Evolutionary conservation across 2,113 vertebrate genomes (phyloP), one percentile per base, ranked within the genome.

Genomic region (Zingel zingel): DNA sequence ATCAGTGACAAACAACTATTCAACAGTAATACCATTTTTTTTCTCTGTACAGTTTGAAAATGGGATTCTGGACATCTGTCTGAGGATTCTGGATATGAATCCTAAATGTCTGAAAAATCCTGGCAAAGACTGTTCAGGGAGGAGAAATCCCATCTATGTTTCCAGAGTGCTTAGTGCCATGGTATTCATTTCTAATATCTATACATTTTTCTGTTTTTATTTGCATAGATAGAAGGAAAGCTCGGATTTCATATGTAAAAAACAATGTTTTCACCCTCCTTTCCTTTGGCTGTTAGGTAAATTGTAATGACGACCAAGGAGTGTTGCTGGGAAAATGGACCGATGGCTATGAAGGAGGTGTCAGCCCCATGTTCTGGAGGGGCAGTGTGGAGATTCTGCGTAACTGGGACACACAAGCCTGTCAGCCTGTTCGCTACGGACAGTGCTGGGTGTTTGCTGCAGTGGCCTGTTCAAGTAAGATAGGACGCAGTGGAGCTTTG

Each of bases 371-470:
- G 95, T 89, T 82, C 76, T 99, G 98, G 98, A 97, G 87, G 0
- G 97, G 98, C 23, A 99, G 98, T 0, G 96, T 97, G 93, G 96
- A 97, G 77, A 99, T 99, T 81, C 95, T 99, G 57, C 93, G 75
- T 51, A 94, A 93, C 64, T 99, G 98, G 98, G 91, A 93, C 79
- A 82, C 69, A 0, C 89, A 87, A 0, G 86, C 95, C 1, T 98
- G 97, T 88, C 91, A 95, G 74, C 95, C 95, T 0, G 98, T 99
- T 86, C 95, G 96, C 45, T 99, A 96, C 0, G 98, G 98, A 76
- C 98, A 99, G 93, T 99, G 98, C 92, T 99, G 98, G 98, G 98
- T 99, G 62, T 99, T 99, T 19, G 98, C 98, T 0, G 98, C 97
- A 0, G 97, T 99, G 81, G 97, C 96, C 0, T 99, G 98, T 87